Conservation (phyloP, 2,113 vertebrate species). For the Noctilio leporinus region DNA sequence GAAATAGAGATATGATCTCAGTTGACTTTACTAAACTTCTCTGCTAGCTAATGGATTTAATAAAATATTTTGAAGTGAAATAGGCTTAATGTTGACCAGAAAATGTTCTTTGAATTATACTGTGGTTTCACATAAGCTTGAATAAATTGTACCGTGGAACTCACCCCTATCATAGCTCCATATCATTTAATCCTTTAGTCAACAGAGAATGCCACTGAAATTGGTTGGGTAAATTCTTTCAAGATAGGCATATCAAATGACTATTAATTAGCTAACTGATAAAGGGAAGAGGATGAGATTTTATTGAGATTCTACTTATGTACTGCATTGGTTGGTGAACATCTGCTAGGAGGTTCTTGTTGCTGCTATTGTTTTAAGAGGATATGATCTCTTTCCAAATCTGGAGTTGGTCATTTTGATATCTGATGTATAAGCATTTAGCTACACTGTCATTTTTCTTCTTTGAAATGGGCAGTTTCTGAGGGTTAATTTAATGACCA, state of each 20-base stretch:
- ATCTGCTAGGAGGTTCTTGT: not conserved
- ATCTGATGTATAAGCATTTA: not conserved
- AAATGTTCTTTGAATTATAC: not conserved
- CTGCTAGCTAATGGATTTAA: not conserved
- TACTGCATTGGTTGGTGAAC: not conserved
- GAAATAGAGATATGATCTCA: not conserved
- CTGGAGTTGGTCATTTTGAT: not conserved
- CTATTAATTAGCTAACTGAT: constrained; percentile 20
- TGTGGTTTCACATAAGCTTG: not conserved
- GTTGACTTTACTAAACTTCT: not conserved
- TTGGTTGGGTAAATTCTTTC: not conserved
- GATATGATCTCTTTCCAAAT: not conserved
- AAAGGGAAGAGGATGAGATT: not conserved
- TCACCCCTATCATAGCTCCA: not conserved
- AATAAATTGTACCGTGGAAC: not conserved
- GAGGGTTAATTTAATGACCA: not conserved
- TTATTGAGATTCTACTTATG: not conserved
- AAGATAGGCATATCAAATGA: not conserved
- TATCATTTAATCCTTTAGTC: not conserved
- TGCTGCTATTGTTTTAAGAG: not conserved
- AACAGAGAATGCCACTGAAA: not conserved
- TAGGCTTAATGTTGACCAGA: not conserved
- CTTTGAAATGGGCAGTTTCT: not conserved
- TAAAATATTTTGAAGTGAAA: constrained; percentile 6
- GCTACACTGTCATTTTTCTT: not conserved